phyloP scores from a whole-genome alignment of 2,797 vertebrate genomes.

The Enteromius viviparus region DNA sequence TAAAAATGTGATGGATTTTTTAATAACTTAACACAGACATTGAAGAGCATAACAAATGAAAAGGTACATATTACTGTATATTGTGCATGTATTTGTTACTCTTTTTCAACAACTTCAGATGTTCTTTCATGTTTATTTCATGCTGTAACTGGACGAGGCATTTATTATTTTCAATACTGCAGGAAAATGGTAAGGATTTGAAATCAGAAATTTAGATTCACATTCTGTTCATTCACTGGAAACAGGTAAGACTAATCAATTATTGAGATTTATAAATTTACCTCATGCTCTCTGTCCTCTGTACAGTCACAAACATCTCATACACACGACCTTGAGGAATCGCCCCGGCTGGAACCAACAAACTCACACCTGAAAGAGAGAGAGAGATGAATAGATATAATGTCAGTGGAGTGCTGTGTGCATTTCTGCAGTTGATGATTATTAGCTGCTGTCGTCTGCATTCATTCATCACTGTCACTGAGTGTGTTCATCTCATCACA shows the following conservation, averaged over 20 bases:
- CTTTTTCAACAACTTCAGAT: not conserved
- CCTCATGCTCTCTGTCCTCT: conserved; percentile 97
- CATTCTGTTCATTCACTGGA: not conserved
- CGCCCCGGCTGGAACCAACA: conserved; percentile 94
- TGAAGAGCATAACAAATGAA: not conserved
- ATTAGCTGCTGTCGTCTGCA: not conserved
- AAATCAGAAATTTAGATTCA: not conserved
- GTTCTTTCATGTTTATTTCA: not conserved
- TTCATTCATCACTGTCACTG: conserved; percentile 37
- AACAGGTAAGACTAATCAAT: not conserved
- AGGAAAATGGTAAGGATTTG: not conserved
- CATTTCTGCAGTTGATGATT: not conserved
- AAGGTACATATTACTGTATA: too few species aligned
- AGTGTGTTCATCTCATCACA: conserved; percentile 1
- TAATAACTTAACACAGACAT: not conserved
- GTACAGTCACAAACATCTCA: conserved; percentile 98
- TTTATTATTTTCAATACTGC: not conserved
- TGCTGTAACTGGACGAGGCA: not conserved
- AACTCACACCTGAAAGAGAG: conserved; percentile 85
- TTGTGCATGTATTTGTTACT: not conserved
- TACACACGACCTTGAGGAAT: conserved; percentile 96
- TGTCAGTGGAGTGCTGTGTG: not conserved
- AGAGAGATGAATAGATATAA: conserved; percentile 14
- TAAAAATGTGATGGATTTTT: not conserved
- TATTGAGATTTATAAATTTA: conserved; percentile 66